Base-by-base conservation (phyloP, 1,140 invertebrate species). In the Drosophila rhopaloa region DNA sequence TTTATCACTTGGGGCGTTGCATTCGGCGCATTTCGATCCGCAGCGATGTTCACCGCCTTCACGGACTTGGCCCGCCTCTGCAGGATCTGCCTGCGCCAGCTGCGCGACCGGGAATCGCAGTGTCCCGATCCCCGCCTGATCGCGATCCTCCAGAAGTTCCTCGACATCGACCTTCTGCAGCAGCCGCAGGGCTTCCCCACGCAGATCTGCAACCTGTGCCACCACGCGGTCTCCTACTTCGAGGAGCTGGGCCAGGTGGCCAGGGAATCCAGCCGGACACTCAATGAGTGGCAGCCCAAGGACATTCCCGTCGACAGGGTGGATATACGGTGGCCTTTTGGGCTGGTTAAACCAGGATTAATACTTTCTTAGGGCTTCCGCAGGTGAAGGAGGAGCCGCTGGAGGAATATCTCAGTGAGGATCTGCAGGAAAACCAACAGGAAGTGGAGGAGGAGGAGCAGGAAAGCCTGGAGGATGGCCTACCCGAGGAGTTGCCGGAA, bases 61-160 rank as follows among this genome's bases (percentile, higher is more conserved):
- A 56, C 72, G 8, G 89, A 91, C 70, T 41, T 91, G 55, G 83
- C 83, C 35, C 67, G 74, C 38, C 66, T 91, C 14, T 91, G 90
- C 75, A 79, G 90, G 43, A 88, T 90, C 43, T 91, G 90, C 43
- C 57, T 91, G 43, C 81, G 75, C 3, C 83, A 76, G 13, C 51
- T 91, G 70, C 59, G 76, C 13, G 81, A 91, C 11, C 48, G 72
- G 7, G 70, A 53, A 10, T 46, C 51, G 16, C 60, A 77, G 19
- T 38, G 46, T 5, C 40, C 32, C 13, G 50, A 76, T 10, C 27
- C 70, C 0, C 62, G 78, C 13, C 61, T 82, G 35, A 56, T 81
- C 9, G 48, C 48, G 1, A 44, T 61, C 14, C 32, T 90, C 40
- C 73, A 77, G 35, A 72, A 79, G 43, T 81, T 76, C 47, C 78